Percentiles rank a stretch among this genome's conserved stretches.
phyloP scores from a whole-genome alignment of 2,113 vertebrate genomes.

The Periophthalmodon schlosseri region DNA sequence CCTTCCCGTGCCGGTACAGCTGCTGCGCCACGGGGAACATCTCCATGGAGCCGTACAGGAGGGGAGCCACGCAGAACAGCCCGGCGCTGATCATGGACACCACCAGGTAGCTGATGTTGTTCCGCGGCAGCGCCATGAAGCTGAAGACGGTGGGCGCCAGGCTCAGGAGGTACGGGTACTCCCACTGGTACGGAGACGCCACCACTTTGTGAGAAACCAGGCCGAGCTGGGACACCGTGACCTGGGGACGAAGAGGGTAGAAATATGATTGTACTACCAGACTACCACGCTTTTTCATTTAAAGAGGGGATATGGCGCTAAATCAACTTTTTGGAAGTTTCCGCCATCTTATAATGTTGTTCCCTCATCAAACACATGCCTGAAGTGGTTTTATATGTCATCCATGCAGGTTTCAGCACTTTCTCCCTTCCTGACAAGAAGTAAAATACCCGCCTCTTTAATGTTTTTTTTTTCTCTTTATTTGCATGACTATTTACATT shows the following conservation, averaged over 20 bases:
- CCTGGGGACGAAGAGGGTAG: constrained; percentile 68
- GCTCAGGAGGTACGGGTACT: constrained; percentile 94
- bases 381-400: no score
- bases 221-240: constrained; percentile 86
- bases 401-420: no score
- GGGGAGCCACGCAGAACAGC: constrained; percentile 90
- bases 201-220: constrained; percentile 88
- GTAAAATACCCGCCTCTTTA: no score
- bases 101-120: constrained; percentile 98
- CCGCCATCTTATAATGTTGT: no score
- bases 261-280: not conserved
- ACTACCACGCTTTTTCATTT: not conserved
- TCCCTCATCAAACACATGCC: no score
- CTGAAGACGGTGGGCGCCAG: constrained; percentile 86
- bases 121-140: constrained; percentile 89
- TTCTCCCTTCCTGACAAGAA: no score
- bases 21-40: constrained; percentile 97
- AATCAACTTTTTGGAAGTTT: no score
- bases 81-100: constrained; percentile 95
- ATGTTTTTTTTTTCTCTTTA: no score
- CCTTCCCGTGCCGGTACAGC: constrained; percentile 93
- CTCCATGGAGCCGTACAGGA: constrained; percentile 95
- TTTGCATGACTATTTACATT: no score
- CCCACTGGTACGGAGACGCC: constrained; percentile 95
- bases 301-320: no score